These are phyloP conservation scores for Procambarus virginalis DNA, from an alignment of 1,140 invertebrate genomes.

Conservation along the genomic window DNA sequence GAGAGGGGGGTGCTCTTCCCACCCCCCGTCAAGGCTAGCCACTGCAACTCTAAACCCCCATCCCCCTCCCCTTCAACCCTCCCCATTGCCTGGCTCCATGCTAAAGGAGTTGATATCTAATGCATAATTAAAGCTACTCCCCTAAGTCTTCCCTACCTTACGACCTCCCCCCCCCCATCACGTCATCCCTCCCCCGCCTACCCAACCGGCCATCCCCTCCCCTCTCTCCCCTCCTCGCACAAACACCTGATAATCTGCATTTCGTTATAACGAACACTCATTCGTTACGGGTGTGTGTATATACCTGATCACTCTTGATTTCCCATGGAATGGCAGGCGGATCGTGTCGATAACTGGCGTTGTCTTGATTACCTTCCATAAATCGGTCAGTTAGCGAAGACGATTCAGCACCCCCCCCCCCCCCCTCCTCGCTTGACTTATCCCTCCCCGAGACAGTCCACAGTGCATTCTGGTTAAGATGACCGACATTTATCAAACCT, in stretches of 20 bases:
- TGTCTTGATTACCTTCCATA: slow-evolving; percentile 4
- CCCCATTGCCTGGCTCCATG: background rate
- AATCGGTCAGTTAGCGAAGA: background rate
- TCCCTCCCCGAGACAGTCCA: background rate
- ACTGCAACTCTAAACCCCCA: background rate
- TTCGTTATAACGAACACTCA: background rate
- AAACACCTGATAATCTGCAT: background rate
- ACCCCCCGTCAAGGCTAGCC: no score
- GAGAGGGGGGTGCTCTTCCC: no score
- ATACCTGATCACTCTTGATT: background rate
- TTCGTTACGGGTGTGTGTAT: background rate
- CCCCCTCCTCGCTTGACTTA: background rate
- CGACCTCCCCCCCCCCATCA: background rate
- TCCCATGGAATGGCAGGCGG: background rate
- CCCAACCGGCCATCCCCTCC: background rate
- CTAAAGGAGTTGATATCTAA: background rate
- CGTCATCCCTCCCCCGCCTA: background rate
- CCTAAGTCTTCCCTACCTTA: background rate
- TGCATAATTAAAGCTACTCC: slow-evolving; percentile 16
- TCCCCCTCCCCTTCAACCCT: no score
- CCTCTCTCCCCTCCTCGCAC: background rate
- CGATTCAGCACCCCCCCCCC: background rate
- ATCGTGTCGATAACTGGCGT: background rate
- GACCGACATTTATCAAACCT: slow-evolving; percentile 37
- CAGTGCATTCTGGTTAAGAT: slow-evolving; percentile 5